Evolutionary conservation across 2,797 vertebrate genomes (phyloP).

Genomic region (Notamacropus eugenii): DNA sequence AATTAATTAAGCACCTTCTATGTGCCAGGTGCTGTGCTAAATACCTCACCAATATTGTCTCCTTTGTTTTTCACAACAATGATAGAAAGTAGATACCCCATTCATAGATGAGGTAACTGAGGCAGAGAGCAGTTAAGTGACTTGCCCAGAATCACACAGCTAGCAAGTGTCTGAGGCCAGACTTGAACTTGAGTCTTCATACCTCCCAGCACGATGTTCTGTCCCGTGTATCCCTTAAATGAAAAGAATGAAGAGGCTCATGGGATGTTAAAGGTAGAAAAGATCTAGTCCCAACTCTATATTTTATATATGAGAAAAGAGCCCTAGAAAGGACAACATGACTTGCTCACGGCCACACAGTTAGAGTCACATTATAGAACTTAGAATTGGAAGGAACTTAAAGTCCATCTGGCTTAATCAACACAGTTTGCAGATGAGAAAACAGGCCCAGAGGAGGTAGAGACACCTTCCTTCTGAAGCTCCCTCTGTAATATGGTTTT

Average conservation of each 20-base stretch:
- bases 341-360: not conserved
- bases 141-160: not conserved
- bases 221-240: not conserved
- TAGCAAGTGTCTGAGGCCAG: not conserved
- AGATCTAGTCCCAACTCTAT: not conserved
- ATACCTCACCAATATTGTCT: not conserved
- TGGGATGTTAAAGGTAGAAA: not conserved
- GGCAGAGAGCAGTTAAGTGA: not conserved
- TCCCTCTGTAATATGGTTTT: not conserved
- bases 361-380: not conserved
- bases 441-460: not conserved
- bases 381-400: not conserved
- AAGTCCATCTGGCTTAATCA: not conserved
- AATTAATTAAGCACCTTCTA: not conserved
- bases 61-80: not conserved
- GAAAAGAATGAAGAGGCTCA: not conserved
- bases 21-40: not conserved
- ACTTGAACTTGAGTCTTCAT: not conserved
- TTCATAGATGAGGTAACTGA: not conserved
- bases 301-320: not conserved
- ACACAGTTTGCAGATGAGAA: not conserved
- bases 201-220: not conserved
- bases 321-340: not conserved
- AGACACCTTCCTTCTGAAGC: not conserved
- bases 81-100: not conserved